Evolutionary conservation across 1,140 invertebrate genomes (phyloP).

Genomic region (Drosophila gunungcola): DNA sequence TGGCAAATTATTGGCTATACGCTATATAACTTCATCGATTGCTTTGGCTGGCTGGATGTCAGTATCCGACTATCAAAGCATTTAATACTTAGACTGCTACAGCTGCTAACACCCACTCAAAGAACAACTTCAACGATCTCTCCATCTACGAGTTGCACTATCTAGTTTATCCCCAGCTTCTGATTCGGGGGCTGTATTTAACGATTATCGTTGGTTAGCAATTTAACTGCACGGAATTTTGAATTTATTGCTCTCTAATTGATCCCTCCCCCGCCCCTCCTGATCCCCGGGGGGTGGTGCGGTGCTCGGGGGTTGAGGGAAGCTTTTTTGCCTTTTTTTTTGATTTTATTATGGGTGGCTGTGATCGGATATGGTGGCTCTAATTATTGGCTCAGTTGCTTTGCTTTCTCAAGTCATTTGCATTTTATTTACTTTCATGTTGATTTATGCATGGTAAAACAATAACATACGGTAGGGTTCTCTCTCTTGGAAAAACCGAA

Average conservation of each 20-base stretch:
- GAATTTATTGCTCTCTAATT: constrained; percentile 29
- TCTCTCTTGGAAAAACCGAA: constrained; percentile 17
- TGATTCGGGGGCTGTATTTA: constrained; percentile 17
- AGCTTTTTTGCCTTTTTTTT: constrained; percentile 29
- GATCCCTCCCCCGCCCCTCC: constrained; percentile 23
- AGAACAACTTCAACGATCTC: constrained; percentile 30
- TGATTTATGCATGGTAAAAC: constrained; percentile 49
- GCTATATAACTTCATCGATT: constrained; percentile 21
- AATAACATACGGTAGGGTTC: constrained; percentile 42
- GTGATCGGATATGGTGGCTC: constrained; percentile 47
- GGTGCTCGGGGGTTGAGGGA: constrained; percentile 21
- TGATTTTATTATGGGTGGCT: neutral
- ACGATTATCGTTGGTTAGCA: constrained; percentile 27
- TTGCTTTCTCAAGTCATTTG: constrained; percentile 56
- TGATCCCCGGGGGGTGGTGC: constrained; percentile 19
- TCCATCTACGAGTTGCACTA: constrained; percentile 49
- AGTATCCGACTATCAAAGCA: constrained; percentile 51
- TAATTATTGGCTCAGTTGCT: constrained; percentile 52
- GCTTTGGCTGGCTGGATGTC: constrained; percentile 31
- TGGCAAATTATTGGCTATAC: constrained; percentile 10
- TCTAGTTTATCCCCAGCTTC: constrained; percentile 29
- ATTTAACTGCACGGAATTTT: constrained; percentile 41
- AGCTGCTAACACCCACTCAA: constrained; percentile 56
- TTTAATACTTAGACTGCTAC: constrained; percentile 42
- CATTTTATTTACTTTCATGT: constrained; percentile 36